phyloP scores from a whole-genome alignment of 2,888 invertebrate genomes.

The Andrena flavipes region DNA sequence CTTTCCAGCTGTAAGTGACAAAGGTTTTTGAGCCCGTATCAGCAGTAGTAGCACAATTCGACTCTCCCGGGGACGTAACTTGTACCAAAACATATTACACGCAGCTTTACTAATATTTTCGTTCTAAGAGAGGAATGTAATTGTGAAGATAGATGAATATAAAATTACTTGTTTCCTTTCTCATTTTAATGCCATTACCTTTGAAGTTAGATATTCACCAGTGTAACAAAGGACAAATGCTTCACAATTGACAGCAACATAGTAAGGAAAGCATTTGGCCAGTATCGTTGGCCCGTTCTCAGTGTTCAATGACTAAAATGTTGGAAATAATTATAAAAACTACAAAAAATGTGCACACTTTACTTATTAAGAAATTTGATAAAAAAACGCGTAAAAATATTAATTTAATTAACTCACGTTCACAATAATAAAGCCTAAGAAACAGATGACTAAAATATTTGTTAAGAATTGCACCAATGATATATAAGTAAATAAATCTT shows the following conservation, averaged over 20 bases:
- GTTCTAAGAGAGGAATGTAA: slow-evolving; percentile 14
- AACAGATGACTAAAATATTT: slow-evolving; percentile 60
- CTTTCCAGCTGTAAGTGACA: slow-evolving; percentile 48
- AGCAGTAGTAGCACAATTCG: slow-evolving; percentile 36
- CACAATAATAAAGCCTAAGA: slow-evolving; percentile 56
- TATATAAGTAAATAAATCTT: slow-evolving; percentile 48
- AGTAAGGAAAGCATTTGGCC: slow-evolving; percentile 52
- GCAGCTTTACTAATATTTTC: slow-evolving; percentile 27
- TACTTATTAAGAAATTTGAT: neutral
- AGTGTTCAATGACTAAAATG: slow-evolving; percentile 22
- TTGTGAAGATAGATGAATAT: neutral
- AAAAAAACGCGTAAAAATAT: too few species aligned
- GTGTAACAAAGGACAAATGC: slow-evolving; percentile 61
- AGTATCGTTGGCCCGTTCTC: slow-evolving; percentile 17
- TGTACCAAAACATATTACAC: slow-evolving; percentile 53
- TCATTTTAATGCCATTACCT: slow-evolving; percentile 44
- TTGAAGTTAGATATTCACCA: slow-evolving; percentile 64
- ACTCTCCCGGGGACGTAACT: slow-evolving; percentile 33
- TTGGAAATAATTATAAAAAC: neutral
- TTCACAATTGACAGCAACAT: slow-evolving; percentile 53
- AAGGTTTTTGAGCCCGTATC: slow-evolving; percentile 40
- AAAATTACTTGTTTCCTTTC: neutral
- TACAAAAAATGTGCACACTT: neutral
- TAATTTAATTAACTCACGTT: slow-evolving; percentile 47
- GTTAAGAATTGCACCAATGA: slow-evolving; percentile 56